Evolutionary conservation across 1,140 invertebrate species (phyloP).

Genomic region (Drosophila sp.): DNA sequence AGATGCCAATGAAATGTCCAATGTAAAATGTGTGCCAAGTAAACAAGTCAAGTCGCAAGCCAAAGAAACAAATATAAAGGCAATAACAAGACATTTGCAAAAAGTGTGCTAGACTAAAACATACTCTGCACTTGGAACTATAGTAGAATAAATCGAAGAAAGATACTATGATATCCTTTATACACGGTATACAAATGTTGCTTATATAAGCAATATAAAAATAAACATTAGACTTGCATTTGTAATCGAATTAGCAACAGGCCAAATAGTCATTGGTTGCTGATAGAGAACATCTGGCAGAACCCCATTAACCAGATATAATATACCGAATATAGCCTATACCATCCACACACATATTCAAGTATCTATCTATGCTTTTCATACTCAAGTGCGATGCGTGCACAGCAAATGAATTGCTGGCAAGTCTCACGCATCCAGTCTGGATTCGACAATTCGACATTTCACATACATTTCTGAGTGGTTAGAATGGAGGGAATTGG

Average conservation of each 20-base stretch:
- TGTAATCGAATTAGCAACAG: constrained; percentile 56
- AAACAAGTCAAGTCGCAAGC: constrained; percentile 44
- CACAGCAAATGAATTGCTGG: constrained; percentile 63
- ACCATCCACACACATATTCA: constrained; percentile 15
- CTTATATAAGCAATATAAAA: constrained; percentile 47
- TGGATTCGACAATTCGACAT: constrained; percentile 36
- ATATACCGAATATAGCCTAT: constrained; percentile 3
- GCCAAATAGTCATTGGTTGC: constrained; percentile 24
- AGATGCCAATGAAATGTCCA: constrained; percentile 62
- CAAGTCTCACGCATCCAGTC: constrained; percentile 45
- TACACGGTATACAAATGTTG: constrained; percentile 38
- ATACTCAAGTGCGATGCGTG: constrained; percentile 55
- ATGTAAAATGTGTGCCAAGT: constrained; percentile 68
- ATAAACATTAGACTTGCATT: constrained; percentile 66
- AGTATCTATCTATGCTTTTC: constrained; percentile 11
- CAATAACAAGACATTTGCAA: constrained; percentile 1
- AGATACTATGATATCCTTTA: too few species aligned
- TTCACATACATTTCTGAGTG: constrained; percentile 50
- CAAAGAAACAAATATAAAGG: constrained; percentile 17
- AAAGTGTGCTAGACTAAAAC: background rate
- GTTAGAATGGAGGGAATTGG: background rate
- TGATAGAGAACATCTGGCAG: constrained; percentile 56
- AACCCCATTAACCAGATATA: constrained; percentile 20
- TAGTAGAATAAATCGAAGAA: too few species aligned
- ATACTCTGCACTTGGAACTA: constrained; percentile 1